Base-by-base conservation (phyloP, 2,888 invertebrate species). In the Synergus japonicus region DNA sequence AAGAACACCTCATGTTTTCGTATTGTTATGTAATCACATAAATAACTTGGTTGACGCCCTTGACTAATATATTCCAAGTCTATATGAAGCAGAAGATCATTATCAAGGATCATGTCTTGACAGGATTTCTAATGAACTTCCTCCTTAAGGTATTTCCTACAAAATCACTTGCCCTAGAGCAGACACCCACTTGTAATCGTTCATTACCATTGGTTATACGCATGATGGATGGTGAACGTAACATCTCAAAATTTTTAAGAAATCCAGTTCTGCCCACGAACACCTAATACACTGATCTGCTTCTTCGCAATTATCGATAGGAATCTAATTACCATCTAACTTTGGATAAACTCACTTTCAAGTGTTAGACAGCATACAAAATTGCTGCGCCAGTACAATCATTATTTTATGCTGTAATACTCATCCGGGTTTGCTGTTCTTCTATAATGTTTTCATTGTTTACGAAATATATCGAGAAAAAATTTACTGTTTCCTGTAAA, bases 241-340 rank as follows among this genome's bases (percentile, higher is more conserved):
- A 63, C 22, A 63, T 63, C n/a, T 66, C 10, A 66, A 43, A 66
- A 43, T 43, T 43, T 43, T 18, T 43, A 15, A 10, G 18, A 66
- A 66, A 66, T 66, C 66, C 54, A 37, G 73, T 73, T 73, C 73
- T 73, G 18, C 54, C 54, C 29, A 66, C 66, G 43, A 66, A 66
- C n/a, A 66, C 66, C 37, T 43, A 10, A 10, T 54, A 73, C 22
- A 49, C 15, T 54, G 10, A 13, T 73, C n/a, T 49, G n/a, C n/a
- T 49, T 37, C 15, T 73, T 73, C 10, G 37, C 54, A 54, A 73
- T 73, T 73, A 54, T 73, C 37, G 15, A n/a, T 54, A 46, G 46
- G 13, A 10, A 54, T 54, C 73, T 54, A 37, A 73, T 73, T 73
- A 73, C n/a, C 49, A 73, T 54, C n/a, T 73, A n/a, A 37, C 29